A percentile compares a stretch with the other conserved stretches of the same genome.
Conservation (phyloP, 2,113 vertebrate genomes). For the Brachionichthys hirsutus region DNA sequence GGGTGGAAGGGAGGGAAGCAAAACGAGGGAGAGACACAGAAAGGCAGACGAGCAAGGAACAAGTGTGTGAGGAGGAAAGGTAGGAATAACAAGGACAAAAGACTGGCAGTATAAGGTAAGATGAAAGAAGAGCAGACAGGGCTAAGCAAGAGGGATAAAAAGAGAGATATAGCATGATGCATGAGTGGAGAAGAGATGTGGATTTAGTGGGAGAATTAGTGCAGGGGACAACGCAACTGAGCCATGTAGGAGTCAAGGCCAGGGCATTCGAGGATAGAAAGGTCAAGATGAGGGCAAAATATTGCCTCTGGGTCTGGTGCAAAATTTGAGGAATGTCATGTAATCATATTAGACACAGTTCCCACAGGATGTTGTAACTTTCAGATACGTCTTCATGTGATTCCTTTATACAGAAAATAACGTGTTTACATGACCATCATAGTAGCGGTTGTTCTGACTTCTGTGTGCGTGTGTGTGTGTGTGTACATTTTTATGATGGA, state of each 20-base stretch:
- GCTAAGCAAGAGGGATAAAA: conserved; percentile 55
- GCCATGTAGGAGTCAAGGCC: conserved; percentile 50
- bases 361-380: conserved; percentile 36
- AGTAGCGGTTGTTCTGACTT: no score
- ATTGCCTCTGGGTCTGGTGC: conserved; percentile 46
- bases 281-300: conserved; percentile 55
- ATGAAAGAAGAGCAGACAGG: conserved; percentile 62
- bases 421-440: no score
- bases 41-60: conserved; percentile 7
- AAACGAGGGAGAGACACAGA: conserved; percentile 26
- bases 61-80: conserved; percentile 13
- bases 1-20: conserved; percentile 19
- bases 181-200: conserved; percentile 47
- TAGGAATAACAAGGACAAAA: conserved; percentile 63
- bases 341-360: conserved; percentile 70
- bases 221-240: conserved; percentile 39
- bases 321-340: conserved; percentile 65
- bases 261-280: conserved; percentile 53
- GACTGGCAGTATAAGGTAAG: conserved; percentile 63
- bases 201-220: conserved; percentile 53
- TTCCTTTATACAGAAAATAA: no score
- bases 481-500: conserved; percentile 30
- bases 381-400: no score
- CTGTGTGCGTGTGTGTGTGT: conserved; percentile 17
- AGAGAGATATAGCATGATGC: conserved; percentile 55